A percentile compares a stretch with the other conserved stretches of the same genome.
Conservation (phyloP, 2,888 invertebrate genomes). For the Drosophila aldrichi region DNA sequence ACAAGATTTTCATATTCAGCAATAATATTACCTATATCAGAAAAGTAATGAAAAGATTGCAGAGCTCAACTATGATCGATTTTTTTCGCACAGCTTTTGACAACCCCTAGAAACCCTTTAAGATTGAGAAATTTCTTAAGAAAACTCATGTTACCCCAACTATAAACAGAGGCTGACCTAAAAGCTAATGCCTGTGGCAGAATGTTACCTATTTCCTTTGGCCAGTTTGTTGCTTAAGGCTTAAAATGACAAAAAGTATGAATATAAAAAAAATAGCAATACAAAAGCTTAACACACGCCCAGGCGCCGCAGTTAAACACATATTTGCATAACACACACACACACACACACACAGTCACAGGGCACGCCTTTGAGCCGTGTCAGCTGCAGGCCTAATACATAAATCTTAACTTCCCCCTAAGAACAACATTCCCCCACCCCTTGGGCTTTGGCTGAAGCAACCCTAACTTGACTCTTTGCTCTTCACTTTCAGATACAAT, state of each 20-base stretch:
- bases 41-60: too few species aligned
- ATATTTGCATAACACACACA: constrained; percentile 32
- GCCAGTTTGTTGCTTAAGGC: background rate
- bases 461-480: constrained; percentile 6
- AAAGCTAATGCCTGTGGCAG: background rate
- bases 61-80: background rate
- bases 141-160: too few species aligned
- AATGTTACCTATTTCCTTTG: constrained; percentile 1
- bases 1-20: too few species aligned
- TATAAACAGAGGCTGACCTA: background rate
- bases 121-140: background rate
- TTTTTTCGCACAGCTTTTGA: background rate
- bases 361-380: constrained; percentile 6
- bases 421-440: background rate
- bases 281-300: constrained; percentile 19
- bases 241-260: background rate
- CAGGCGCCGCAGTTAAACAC: constrained; percentile 16
- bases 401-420: constrained; percentile 25
- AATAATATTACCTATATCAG: too few species aligned
- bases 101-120: background rate
- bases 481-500: constrained; percentile 86
- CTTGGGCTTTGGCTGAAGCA: background rate
- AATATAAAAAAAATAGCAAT: constrained; percentile 2
- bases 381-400: constrained; percentile 38
- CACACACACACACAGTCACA: background rate